phyloP scores from a whole-genome alignment of 2,797 vertebrate genomes.

The Takifugu rubripes region DNA sequence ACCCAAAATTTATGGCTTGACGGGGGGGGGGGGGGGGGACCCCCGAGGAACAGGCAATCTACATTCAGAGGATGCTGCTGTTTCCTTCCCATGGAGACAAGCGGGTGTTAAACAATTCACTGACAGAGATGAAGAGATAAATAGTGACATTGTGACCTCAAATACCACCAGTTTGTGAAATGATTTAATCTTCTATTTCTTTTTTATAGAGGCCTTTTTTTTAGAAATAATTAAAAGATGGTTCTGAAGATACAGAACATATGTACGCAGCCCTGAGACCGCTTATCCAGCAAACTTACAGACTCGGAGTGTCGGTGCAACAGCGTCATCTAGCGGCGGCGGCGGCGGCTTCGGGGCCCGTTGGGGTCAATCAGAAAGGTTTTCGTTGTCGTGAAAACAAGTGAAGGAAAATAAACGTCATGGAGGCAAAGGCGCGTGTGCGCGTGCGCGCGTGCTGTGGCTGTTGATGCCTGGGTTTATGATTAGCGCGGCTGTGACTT shows the following conservation, averaged over 20 bases:
- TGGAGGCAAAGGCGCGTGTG: too few relatives aligned
- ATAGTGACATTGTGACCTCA: too few relatives aligned
- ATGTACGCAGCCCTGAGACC: too few relatives aligned
- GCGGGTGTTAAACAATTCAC: not conserved
- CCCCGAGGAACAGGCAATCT: conserved; percentile 17
- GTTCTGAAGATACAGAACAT: too few relatives aligned
- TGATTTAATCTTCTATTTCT: too few relatives aligned
- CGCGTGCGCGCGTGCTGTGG: not conserved
- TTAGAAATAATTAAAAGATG: too few relatives aligned
- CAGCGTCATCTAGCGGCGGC: conserved; percentile 62
- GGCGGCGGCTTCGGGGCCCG: too few relatives aligned
- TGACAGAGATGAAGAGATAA: too few relatives aligned
- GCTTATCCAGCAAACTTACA: not conserved
- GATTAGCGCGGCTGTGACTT: conserved; percentile 41
- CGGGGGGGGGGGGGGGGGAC: conserved; percentile 21
- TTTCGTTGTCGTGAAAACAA: too few relatives aligned
- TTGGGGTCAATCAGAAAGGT: not conserved
- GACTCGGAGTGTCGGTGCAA: conserved; percentile 43
- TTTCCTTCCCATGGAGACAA: conserved; percentile 22
- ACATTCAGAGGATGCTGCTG: conserved; percentile 41
- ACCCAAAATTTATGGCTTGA: conserved; percentile 52
- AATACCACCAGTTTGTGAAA: too few relatives aligned
- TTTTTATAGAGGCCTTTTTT: too few relatives aligned
- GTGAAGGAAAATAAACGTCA: too few relatives aligned
- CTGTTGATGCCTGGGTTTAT: conserved; percentile 30